phyloP scores from a whole-genome alignment of 2,113 vertebrate species.

The Campylomormyrus tamandua region DNA sequence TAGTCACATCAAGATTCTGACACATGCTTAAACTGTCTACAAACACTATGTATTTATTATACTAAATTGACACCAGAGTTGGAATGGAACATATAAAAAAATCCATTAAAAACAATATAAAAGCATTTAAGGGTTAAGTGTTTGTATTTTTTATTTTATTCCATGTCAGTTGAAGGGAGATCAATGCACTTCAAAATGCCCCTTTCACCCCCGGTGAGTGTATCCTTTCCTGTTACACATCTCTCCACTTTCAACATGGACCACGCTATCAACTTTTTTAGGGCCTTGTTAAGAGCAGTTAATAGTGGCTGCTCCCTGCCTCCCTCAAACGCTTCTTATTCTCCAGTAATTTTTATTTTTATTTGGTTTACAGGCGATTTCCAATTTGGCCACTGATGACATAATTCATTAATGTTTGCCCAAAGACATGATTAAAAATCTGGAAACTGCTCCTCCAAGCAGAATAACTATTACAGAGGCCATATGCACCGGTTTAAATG shows the following conservation, averaged over 20 bases:
- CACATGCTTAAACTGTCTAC: neutral
- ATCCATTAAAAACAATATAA: neutral
- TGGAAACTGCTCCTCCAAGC: constrained; percentile 86
- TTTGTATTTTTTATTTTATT: neutral
- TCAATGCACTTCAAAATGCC: neutral
- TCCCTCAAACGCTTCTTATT: constrained; percentile 38
- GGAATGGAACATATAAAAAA: neutral
- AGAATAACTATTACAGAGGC: constrained; percentile 95
- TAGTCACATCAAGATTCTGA: neutral
- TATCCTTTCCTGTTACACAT: neutral
- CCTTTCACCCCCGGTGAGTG: neutral
- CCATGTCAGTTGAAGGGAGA: neutral
- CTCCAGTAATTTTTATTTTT: constrained; percentile 48
- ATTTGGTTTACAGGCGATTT: constrained; percentile 45
- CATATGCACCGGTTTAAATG: constrained; percentile 86
- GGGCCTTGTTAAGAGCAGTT: constrained; percentile 40
- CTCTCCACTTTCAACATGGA: constrained; percentile 12
- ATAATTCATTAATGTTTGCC: constrained; percentile 68
- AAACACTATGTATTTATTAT: neutral
- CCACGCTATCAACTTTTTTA: constrained; percentile 14
- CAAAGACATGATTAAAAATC: constrained; percentile 64
- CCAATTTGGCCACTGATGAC: constrained; percentile 53
- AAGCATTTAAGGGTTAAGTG: neutral
- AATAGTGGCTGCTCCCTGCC: constrained; percentile 26
- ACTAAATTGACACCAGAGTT: neutral